Evolutionary conservation across 2,113 vertebrate genomes (phyloP).

Genomic region (Scortum barcoo): DNA sequence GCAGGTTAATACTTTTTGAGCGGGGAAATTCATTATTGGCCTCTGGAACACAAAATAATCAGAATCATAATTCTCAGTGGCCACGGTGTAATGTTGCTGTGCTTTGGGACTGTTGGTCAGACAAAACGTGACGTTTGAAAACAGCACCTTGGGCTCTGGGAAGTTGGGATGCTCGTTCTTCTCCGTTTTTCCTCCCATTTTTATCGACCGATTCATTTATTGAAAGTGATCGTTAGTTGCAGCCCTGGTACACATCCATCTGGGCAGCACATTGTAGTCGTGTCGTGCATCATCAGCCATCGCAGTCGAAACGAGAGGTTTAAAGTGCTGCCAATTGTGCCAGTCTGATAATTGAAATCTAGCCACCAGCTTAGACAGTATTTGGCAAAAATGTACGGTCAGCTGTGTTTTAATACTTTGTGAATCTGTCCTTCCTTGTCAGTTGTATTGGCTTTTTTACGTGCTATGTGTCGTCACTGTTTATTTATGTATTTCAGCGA

Average conservation of each 20-base stretch:
- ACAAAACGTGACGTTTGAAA: slow-evolving; percentile 8
- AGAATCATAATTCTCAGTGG: slow-evolving; percentile 10
- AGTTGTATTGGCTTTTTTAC: slow-evolving; percentile 58
- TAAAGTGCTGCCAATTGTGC: slow-evolving; percentile 74
- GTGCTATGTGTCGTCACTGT: slow-evolving; percentile 62
- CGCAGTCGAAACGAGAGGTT: slow-evolving; percentile 53
- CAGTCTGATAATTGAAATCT: slow-evolving; percentile 71
- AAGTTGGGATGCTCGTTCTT: slow-evolving; percentile 1
- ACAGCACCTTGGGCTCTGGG: slow-evolving; percentile 4
- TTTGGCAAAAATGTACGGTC: slow-evolving; percentile 71
- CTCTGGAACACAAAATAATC: background rate
- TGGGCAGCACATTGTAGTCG: slow-evolving; percentile 42
- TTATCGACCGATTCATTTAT: slow-evolving; percentile 23
- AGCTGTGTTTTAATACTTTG: slow-evolving; percentile 67
- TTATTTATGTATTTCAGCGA: slow-evolving; percentile 58
- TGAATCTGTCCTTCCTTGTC: slow-evolving; percentile 72
- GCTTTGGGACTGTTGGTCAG: background rate
- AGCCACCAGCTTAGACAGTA: slow-evolving; percentile 74
- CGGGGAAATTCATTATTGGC: background rate
- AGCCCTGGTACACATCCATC: slow-evolving; percentile 58
- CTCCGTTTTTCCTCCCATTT: slow-evolving; percentile 29
- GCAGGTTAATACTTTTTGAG: background rate
- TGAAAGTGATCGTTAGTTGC: slow-evolving; percentile 40
- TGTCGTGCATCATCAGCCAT: slow-evolving; percentile 55
- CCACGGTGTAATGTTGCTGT: slow-evolving; percentile 11